phyloP scores from a whole-genome alignment of 2,888 invertebrate species.

The Drosophila merina region DNA sequence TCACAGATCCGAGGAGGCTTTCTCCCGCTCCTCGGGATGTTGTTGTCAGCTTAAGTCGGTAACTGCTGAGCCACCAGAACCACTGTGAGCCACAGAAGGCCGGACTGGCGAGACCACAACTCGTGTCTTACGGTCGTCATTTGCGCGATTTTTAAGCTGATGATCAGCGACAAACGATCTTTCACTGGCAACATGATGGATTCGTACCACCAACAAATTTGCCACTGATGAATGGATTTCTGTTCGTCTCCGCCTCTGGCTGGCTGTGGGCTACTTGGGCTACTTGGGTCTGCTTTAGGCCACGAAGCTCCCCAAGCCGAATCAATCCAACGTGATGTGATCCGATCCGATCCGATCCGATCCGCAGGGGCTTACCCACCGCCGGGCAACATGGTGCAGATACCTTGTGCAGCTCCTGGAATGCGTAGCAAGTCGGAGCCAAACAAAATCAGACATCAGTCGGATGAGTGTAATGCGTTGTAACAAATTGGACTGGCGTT shows the following conservation, averaged over 20 bases:
- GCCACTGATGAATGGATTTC: conserved; percentile 84
- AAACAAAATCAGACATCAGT: conserved; percentile 55
- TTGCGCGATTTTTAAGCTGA: conserved; percentile 82
- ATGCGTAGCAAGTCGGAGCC: conserved; percentile 78
- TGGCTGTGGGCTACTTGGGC: conserved; percentile 1
- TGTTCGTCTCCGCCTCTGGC: conserved; percentile 45
- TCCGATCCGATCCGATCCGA: conserved; percentile 24
- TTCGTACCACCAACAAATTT: conserved; percentile 84
- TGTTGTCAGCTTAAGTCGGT: conserved; percentile 73
- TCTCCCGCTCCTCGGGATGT: conserved; percentile 42
- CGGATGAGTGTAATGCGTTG: conserved; percentile 66
- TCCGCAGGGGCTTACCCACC: conserved; percentile 50
- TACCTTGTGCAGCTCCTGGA: conserved; percentile 83
- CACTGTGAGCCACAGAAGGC: conserved; percentile 21
- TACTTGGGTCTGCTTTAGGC: neutral
- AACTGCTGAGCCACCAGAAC: conserved; percentile 51
- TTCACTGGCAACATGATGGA: conserved; percentile 82
- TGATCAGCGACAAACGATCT: conserved; percentile 83
- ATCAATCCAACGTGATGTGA: conserved; percentile 29
- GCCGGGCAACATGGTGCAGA: conserved; percentile 80
- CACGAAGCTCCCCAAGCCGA: conserved; percentile 4
- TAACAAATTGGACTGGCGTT: conserved; percentile 72
- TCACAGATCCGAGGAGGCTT: conserved; percentile 50
- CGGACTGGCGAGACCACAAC: conserved; percentile 29
- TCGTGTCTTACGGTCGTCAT: conserved; percentile 81